A percentile compares a stretch with the other conserved stretches of the same genome.
Conservation (phyloP, 2,113 vertebrate genomes). For the Phycodurus eques region DNA sequence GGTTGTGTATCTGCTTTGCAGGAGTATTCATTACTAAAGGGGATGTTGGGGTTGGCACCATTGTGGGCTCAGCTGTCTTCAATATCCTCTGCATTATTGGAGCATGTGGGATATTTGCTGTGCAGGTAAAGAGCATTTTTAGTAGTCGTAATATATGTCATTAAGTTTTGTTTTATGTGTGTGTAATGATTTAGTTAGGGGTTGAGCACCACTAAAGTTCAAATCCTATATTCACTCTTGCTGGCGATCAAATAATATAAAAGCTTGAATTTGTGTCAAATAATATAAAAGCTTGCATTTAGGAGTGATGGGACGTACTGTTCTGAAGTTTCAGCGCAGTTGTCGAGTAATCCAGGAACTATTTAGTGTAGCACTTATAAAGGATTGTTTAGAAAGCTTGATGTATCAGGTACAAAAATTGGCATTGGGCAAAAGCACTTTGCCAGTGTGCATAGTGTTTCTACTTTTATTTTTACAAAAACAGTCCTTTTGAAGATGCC, state of each 20-base stretch:
- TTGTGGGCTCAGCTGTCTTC: slow-evolving; percentile 96
- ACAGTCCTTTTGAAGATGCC: too few species aligned
- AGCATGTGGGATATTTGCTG: slow-evolving; percentile 91
- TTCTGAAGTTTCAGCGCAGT: too few species aligned
- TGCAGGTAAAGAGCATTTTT: slow-evolving; percentile 72
- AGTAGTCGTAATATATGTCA: not conserved
- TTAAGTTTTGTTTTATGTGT: not conserved
- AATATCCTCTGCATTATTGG: slow-evolving; percentile 98
- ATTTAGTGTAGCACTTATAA: too few species aligned
- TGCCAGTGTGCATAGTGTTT: too few species aligned
- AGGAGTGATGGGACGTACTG: not conserved
- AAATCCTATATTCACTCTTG: too few species aligned
- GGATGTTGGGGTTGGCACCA: slow-evolving; percentile 95
- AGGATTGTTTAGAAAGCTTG: too few species aligned
- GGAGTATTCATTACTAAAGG: slow-evolving; percentile 98
- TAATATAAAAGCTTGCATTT: not conserved
- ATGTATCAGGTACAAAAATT: too few species aligned
- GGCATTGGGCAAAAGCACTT: too few species aligned
- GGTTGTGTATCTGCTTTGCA: slow-evolving; percentile 54
- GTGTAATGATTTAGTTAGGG: not conserved
- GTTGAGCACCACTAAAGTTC: not conserved
- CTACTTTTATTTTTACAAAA: too few species aligned
- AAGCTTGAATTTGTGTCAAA: too few species aligned
- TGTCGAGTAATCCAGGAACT: too few species aligned
- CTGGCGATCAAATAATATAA: too few species aligned